Evolutionary conservation across 2,797 vertebrate genomes (phyloP).

Genomic region (Peromyscus aztecus): DNA sequence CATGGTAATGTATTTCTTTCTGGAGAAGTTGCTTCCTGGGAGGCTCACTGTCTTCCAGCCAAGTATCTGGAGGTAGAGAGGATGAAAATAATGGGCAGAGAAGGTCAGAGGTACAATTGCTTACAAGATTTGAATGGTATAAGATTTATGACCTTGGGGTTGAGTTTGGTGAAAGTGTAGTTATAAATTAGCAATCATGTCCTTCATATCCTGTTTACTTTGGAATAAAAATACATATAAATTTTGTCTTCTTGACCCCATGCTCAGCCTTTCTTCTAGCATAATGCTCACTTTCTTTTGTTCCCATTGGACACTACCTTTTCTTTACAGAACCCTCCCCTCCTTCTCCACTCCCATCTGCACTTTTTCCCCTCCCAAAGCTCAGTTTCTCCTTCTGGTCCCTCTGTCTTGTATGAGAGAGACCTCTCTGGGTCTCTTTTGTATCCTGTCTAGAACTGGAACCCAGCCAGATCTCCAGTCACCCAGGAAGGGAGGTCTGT

Average conservation of each 20-base stretch:
- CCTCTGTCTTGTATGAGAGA: neutral
- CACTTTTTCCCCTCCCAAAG: neutral
- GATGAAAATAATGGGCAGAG: neutral
- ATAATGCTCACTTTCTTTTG: neutral
- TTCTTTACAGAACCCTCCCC: neutral
- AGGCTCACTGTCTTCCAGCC: neutral
- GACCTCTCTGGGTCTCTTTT: neutral
- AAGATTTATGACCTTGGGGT: neutral
- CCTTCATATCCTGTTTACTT: constrained; percentile 29
- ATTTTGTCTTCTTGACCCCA: neutral
- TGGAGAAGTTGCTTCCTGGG: neutral
- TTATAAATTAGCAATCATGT: constrained; percentile 33
- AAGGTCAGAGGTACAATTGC: neutral
- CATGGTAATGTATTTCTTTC: neutral
- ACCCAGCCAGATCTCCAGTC: neutral
- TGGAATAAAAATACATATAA: constrained; percentile 35
- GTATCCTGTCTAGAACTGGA: neutral
- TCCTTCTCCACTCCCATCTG: neutral
- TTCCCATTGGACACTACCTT: neutral
- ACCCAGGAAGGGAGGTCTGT: neutral
- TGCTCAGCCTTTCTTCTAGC: neutral
- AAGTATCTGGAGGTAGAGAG: neutral
- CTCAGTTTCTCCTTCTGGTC: neutral
- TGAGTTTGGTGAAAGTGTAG: constrained; percentile 6
- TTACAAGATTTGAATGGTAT: neutral